Evolutionary conservation across 2,797 vertebrate genomes (phyloP).

Genomic region (Coregonus sp.): DNA sequence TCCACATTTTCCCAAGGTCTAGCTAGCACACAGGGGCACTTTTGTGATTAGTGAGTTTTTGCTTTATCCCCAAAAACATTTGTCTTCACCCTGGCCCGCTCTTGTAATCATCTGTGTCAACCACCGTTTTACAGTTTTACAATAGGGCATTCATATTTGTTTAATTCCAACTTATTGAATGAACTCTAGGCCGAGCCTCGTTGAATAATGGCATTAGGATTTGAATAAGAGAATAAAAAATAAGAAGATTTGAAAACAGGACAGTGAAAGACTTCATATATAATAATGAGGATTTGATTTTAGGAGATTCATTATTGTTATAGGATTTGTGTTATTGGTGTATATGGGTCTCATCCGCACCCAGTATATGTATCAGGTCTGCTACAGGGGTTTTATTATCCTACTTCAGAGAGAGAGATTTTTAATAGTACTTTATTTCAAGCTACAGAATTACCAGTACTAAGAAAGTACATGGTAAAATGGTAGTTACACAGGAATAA

Average conservation of each 20-base stretch:
- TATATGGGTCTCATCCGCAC: background rate
- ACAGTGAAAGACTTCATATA: background rate
- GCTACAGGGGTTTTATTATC: too few species aligned
- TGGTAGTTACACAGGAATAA: background rate
- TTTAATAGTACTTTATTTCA: too few species aligned
- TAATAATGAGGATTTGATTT: background rate
- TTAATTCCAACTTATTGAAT: slow-evolving; percentile 40
- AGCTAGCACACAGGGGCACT: slow-evolving; percentile 59
- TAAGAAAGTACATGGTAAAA: background rate
- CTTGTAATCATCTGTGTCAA: slow-evolving; percentile 64
- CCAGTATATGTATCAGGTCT: background rate
- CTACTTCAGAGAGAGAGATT: too few species aligned
- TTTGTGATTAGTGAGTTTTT: slow-evolving; percentile 63
- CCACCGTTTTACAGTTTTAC: slow-evolving; percentile 55
- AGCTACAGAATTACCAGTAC: background rate
- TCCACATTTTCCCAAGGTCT: slow-evolving; percentile 64
- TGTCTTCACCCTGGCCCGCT: slow-evolving; percentile 53
- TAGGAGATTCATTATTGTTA: too few species aligned
- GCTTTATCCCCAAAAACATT: slow-evolving; percentile 56
- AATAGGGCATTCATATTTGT: slow-evolving; percentile 43
- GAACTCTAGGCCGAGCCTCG: background rate
- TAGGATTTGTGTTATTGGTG: too few species aligned
- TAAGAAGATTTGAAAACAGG: background rate
- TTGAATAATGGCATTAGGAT: background rate
- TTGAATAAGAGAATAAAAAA: background rate